Base-by-base conservation (phyloP, 2,888 invertebrate genomes). In the Drosophila niveifrons region DNA sequence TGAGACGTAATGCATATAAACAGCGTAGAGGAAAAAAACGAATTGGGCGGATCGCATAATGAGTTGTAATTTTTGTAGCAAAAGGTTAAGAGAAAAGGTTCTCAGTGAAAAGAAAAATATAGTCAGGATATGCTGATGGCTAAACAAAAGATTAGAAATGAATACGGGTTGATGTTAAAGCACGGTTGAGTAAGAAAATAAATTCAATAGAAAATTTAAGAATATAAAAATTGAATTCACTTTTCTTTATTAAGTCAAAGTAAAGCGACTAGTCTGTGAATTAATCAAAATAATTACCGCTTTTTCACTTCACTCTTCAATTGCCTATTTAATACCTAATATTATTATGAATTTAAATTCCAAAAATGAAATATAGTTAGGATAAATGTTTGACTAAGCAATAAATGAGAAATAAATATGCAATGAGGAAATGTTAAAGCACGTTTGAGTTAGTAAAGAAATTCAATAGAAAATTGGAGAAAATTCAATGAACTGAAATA, bases 1-100 rank as follows among this genome's bases (percentile, higher is more conserved):
- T 78, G 68, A 67, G 70, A 67, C 56, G 62, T 66, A 76, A 76
- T 68, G 73, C 73, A 48, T 34, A 17, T 29, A 47, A 39, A 48
- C 23, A 9, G 17, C 28, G 34, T 23, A 6, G 23, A 11, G 13
- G 41, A 17, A 44, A 9, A 51, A 47, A 57, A 41, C 15, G 52
- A 64, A 48, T 48, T 44, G 55, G 23, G 48, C 17, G 68, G 47
- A 18, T 62, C 46, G 39, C 41, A 73, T 66, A 76, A 77, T 76
- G 73, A 78, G 76, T 77, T 73, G 78, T 63, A 66, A 72, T 65
- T 59, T 77, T 56, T 6, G n/a, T n/a, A 39, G 18, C 46, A 57
- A 44, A 71, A 55, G 68, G 55, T 63, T 46, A 36, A 62, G 41
- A 13, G 39, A 36, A 51, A 75, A 53, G 28, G 28, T 18, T 44